phyloP scores from a whole-genome alignment of 2,113 vertebrate genomes.

The Amphiprion percula region DNA sequence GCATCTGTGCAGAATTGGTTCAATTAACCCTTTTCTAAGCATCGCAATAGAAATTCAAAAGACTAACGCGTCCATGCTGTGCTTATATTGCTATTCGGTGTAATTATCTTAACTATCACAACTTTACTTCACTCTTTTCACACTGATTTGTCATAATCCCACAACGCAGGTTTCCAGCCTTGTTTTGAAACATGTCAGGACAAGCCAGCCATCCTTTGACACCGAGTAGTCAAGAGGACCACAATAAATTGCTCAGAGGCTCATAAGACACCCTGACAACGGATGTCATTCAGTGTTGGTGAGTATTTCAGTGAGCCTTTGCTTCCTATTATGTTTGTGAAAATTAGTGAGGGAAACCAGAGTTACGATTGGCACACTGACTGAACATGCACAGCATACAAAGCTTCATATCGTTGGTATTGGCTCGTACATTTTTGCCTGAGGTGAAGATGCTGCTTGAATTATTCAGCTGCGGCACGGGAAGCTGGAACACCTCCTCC shows the following conservation, averaged over 20 bases:
- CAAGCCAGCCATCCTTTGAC: no score
- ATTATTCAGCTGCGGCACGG: constrained; percentile 64
- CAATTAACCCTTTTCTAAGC: no score
- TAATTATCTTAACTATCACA: neutral
- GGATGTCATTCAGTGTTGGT: constrained; percentile 2
- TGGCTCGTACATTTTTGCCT: constrained; percentile 37
- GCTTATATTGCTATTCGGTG: no score
- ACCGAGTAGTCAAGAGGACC: no score
- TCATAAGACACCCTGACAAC: neutral
- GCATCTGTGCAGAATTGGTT: no score
- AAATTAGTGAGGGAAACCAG: neutral
- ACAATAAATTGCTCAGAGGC: constrained; percentile 12
- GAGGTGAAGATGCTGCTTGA: constrained; percentile 54
- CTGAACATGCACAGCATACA: constrained; percentile 35
- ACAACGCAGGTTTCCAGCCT: neutral
- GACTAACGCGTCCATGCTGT: no score
- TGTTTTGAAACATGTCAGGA: neutral
- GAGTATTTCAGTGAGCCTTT: neutral
- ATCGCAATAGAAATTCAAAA: no score
- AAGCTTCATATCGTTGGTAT: constrained; percentile 28
- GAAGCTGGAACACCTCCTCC: constrained; percentile 45
- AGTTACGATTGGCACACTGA: constrained; percentile 18
- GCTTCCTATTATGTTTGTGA: neutral
- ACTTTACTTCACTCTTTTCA: neutral
- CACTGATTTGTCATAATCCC: neutral